Evolutionary conservation across 2,888 invertebrate species (phyloP).

Genomic region (Cephalotes varians): DNA sequence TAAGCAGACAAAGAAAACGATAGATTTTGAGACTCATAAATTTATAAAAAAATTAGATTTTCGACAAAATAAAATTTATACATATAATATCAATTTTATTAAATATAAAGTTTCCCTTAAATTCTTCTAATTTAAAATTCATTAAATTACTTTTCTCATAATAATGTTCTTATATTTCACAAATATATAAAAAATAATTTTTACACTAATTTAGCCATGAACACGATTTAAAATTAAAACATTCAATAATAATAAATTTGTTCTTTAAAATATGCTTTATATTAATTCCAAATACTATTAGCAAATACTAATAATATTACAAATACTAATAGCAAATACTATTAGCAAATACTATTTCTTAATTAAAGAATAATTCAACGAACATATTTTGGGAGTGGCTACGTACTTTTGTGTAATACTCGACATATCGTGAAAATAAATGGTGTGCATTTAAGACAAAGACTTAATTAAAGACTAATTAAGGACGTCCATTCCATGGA

Average conservation of each 20-base stretch:
- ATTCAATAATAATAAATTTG: neutral
- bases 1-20: slow-evolving; percentile 15
- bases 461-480: slow-evolving; percentile 5
- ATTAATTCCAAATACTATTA: slow-evolving; percentile 1
- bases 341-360: slow-evolving; percentile 7
- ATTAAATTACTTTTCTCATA: neutral
- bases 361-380: neutral
- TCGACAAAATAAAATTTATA: neutral
- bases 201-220: neutral
- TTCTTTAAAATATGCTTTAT: neutral
- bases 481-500: slow-evolving; percentile 3
- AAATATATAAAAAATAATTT: neutral
- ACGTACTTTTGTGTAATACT: neutral
- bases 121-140: neutral
- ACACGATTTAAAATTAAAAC: neutral
- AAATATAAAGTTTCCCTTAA: neutral
- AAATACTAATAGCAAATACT: neutral
- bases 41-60: neutral
- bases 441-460: slow-evolving; percentile 3
- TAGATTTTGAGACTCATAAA: neutral
- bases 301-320: too few relatives aligned
- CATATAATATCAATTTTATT: too few relatives aligned
- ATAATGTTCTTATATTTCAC: neutral
- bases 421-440: slow-evolving; percentile 5
- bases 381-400: neutral